Evolutionary conservation across 2,888 invertebrate genomes (phyloP).

Genomic region (Drosophila quinaria): DNA sequence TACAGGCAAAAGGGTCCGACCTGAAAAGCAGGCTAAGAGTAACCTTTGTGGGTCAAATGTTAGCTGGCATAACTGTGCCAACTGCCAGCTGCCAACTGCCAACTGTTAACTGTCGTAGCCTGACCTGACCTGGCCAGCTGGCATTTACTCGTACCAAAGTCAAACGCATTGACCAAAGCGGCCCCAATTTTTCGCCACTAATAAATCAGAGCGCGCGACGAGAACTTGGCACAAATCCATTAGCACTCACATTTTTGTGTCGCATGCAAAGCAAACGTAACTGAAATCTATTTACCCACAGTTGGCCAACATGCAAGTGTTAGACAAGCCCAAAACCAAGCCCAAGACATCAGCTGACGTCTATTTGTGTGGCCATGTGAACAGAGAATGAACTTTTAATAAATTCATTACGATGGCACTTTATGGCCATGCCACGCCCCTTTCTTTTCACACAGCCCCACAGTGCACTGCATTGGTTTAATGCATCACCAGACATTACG

Average conservation of each 20-base stretch:
- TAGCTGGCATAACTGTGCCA: slow-evolving; percentile 64
- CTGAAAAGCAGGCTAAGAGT: slow-evolving; percentile 42
- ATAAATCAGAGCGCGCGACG: slow-evolving; percentile 72
- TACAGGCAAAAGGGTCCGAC: slow-evolving; percentile 51
- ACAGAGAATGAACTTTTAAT: slow-evolving; percentile 72
- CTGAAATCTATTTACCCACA: slow-evolving; percentile 68
- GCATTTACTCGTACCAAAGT: slow-evolving; percentile 56
- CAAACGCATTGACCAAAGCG: slow-evolving; percentile 58
- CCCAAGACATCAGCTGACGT: slow-evolving; percentile 40
- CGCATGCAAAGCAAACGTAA: slow-evolving; percentile 65
- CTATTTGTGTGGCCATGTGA: slow-evolving; percentile 38
- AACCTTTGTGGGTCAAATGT: slow-evolving; percentile 77
- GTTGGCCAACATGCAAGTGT: slow-evolving; percentile 74
- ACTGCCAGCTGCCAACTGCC: slow-evolving; percentile 1
- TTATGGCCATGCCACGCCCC: slow-evolving; percentile 47
- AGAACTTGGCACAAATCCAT: slow-evolving; percentile 82
- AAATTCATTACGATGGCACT: slow-evolving; percentile 76
- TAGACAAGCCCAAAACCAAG: slow-evolving; percentile 41
- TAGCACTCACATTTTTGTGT: slow-evolving; percentile 68
- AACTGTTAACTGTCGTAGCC: background rate
- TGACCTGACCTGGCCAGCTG: slow-evolving; percentile 17
- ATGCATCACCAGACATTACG: slow-evolving; percentile 72
- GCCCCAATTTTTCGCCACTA: slow-evolving; percentile 55
- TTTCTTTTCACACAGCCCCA: slow-evolving; percentile 16
- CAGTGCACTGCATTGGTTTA: slow-evolving; percentile 63